A percentile compares a stretch with the other conserved stretches of the same genome.
These are phyloP conservation scores for Diorhabda carinulata DNA, from an alignment of 1,140 invertebrate genomes.

Conservation along the genomic window DNA sequence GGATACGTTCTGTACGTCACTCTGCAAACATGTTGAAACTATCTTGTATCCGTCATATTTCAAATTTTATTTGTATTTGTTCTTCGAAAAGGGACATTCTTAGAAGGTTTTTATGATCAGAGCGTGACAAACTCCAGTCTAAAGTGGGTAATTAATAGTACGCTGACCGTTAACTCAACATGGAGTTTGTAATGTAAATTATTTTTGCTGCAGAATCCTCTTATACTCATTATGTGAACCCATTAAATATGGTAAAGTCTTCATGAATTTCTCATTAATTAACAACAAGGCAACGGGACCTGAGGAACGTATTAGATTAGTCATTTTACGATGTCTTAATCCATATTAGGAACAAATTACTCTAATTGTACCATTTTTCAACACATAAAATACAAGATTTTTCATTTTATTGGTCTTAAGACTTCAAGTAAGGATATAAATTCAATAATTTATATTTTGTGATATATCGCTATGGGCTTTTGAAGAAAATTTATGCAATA, in stretches of 20 bases:
- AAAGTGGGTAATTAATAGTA: conserved; percentile 1
- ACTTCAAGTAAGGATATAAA: no score
- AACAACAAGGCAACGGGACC: neutral
- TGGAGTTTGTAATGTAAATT: neutral
- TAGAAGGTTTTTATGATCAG: neutral
- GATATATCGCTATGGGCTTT: no score
- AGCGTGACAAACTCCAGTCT: neutral
- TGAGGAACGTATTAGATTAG: no score
- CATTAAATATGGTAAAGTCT: conserved; percentile 2
- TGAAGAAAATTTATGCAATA: no score
- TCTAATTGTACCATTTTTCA: no score
- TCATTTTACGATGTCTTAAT: no score
- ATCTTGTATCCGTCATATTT: neutral
- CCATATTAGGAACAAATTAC: no score
- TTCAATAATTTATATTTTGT: no score
- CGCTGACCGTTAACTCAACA: conserved; percentile 1
- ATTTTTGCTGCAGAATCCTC: neutral
- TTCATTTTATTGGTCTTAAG: no score
- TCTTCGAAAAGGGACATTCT: neutral
- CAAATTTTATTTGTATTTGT: neutral
- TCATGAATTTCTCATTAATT: conserved; percentile 1
- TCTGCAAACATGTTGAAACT: neutral
- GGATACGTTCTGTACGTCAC: neutral
- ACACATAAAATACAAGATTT: no score
- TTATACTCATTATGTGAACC: neutral